phyloP scores from a whole-genome alignment of 1,140 invertebrate species.

The Arctopsyche grandis region DNA sequence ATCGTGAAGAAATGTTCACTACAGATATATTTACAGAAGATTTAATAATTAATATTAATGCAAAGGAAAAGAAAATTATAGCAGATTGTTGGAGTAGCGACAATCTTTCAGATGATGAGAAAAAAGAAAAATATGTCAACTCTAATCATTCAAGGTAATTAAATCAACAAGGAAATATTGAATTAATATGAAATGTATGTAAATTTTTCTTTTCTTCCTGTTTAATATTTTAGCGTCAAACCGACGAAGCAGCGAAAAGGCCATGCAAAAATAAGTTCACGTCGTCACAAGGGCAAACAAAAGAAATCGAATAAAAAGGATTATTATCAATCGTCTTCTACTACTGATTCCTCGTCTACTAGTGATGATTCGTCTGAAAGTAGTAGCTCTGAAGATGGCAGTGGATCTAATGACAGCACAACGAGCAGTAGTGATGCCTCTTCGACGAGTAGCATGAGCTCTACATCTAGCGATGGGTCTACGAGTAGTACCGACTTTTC shows the following conservation, averaged over 20 bases:
- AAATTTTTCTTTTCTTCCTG: too few relatives aligned
- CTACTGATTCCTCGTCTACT: slow-evolving; percentile 16
- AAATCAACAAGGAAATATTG: too few relatives aligned
- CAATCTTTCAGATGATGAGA: not conserved
- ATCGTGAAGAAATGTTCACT: not conserved
- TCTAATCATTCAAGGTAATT: not conserved
- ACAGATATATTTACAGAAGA: not conserved
- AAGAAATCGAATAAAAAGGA: slow-evolving; percentile 27
- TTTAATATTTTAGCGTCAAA: slow-evolving; percentile 38
- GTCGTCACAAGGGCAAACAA: slow-evolving; percentile 33
- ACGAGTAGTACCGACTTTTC: slow-evolving; percentile 10
- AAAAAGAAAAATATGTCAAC: not conserved
- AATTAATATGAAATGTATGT: too few relatives aligned
- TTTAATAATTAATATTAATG: not conserved
- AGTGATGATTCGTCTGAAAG: slow-evolving; percentile 8
- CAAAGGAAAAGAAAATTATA: not conserved
- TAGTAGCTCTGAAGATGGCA: not conserved
- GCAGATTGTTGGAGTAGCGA: slow-evolving; percentile 31
- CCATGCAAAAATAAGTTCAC: slow-evolving; percentile 51
- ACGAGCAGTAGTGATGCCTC: slow-evolving; percentile 29
- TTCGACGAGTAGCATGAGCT: not conserved
- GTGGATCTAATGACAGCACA: not conserved
- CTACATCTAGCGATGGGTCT: not conserved
- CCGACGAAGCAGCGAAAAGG: slow-evolving; percentile 41
- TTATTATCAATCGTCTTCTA: slow-evolving; percentile 8